These are phyloP conservation scores for Carassius gibelio DNA, from an alignment of 2,113 vertebrate species.

Conservation along the genomic window DNA sequence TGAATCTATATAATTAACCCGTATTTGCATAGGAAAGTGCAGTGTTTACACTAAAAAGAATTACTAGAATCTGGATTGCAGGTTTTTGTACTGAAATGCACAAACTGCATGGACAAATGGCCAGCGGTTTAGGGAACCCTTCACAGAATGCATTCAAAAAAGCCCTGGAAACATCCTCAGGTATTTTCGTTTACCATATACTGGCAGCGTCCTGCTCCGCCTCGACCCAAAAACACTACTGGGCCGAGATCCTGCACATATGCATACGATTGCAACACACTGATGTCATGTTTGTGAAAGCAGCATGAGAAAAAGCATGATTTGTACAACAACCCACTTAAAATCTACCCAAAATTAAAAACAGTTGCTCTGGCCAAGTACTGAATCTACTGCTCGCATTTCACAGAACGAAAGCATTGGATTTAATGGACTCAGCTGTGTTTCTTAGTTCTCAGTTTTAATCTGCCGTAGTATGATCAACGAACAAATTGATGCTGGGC, in stretches of 20 bases:
- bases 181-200: background rate
- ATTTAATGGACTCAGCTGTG: background rate
- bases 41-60: background rate
- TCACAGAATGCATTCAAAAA: background rate
- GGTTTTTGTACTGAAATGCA: background rate
- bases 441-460: background rate
- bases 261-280: background rate
- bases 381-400: background rate
- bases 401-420: background rate
- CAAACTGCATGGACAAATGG: background rate
- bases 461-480: background rate
- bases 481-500: background rate
- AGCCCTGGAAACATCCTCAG: background rate
- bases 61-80: background rate
- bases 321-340: background rate
- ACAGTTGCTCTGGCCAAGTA: too few species aligned
- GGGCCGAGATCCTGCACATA: background rate
- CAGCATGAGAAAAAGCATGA: background rate
- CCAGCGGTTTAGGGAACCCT: background rate
- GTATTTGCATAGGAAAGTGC: background rate
- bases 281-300: background rate
- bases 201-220: conserved; percentile 11
- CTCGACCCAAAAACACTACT: background rate
- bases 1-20: background rate
- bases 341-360: background rate